phyloP scores from a whole-genome alignment of 2,888 invertebrate genomes.

The Coenonympha arcania region DNA sequence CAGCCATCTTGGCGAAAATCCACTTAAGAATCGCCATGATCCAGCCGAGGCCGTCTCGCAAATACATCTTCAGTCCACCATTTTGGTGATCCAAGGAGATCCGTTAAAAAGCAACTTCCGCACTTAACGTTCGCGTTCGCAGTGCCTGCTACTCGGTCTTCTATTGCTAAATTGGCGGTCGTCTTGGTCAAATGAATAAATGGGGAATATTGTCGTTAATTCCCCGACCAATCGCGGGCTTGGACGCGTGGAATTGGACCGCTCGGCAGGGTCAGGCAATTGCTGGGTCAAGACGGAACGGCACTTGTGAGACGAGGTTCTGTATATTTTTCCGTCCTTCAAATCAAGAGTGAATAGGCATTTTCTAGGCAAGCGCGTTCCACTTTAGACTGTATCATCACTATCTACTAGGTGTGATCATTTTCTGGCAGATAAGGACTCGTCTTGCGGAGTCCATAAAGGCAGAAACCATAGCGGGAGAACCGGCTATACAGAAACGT shows the following conservation, averaged over 20 bases:
- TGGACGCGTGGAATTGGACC: slow-evolving; percentile 58
- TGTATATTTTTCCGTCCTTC: slow-evolving; percentile 19
- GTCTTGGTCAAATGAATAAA: slow-evolving; percentile 62
- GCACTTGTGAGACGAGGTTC: slow-evolving; percentile 29
- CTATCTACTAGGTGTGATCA: too few relatives aligned
- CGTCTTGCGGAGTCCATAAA: too few relatives aligned
- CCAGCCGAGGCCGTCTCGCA: slow-evolving; percentile 46
- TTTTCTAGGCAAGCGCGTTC: too few relatives aligned
- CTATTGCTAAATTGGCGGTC: slow-evolving; percentile 62
- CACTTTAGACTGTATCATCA: too few relatives aligned
- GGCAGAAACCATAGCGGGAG: too few relatives aligned
- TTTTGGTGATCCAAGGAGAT: slow-evolving; percentile 31
- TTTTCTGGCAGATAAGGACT: too few relatives aligned
- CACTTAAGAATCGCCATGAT: slow-evolving; percentile 39
- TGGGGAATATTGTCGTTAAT: slow-evolving; percentile 62
- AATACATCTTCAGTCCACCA: slow-evolving; percentile 57
- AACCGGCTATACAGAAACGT: too few relatives aligned
- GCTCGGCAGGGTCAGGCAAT: slow-evolving; percentile 62
- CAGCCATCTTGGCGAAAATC: slow-evolving; percentile 67
- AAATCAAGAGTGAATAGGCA: neutral
- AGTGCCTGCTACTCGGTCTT: slow-evolving; percentile 27
- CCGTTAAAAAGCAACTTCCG: slow-evolving; percentile 1
- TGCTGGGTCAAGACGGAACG: slow-evolving; percentile 49
- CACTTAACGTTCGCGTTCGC: slow-evolving; percentile 26
- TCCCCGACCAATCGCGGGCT: slow-evolving; percentile 57